phyloP scores from a whole-genome alignment of 1,140 invertebrate species.

The Pseudobourletiella spinata region DNA sequence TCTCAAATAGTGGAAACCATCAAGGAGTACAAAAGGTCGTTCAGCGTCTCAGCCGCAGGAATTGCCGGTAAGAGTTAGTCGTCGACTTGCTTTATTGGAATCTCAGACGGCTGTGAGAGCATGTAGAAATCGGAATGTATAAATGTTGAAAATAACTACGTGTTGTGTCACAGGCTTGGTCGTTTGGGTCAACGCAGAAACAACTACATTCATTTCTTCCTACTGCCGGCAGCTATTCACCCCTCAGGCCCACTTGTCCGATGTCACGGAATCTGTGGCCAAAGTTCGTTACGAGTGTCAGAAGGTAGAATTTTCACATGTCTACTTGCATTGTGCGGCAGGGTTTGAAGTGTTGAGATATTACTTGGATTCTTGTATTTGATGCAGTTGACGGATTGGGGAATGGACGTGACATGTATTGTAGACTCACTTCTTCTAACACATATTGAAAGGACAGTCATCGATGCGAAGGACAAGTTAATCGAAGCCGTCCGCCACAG shows the following conservation, averaged over 20 bases:
- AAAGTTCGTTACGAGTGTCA: constrained; percentile 65
- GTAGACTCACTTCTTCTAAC: constrained; percentile 65
- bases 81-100: too few relatives aligned
- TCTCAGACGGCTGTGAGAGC: not conserved
- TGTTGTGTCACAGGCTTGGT: constrained; percentile 81
- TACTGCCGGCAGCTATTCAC: constrained; percentile 86
- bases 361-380: not conserved
- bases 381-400: constrained; percentile 54
- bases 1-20: constrained; percentile 77
- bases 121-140: not conserved
- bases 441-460: constrained; percentile 53
- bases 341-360: not conserved
- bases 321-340: not conserved
- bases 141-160: too few relatives aligned
- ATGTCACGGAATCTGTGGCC: constrained; percentile 76
- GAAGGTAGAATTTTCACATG: constrained; percentile 46
- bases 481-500: constrained; percentile 59
- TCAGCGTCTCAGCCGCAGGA: constrained; percentile 62
- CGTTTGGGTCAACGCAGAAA: constrained; percentile 81
- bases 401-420: constrained; percentile 73
- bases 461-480: constrained; percentile 62
- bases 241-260: constrained; percentile 71
- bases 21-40: constrained; percentile 72
- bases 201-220: constrained; percentile 68
- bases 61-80: constrained; percentile 52